These are phyloP conservation scores for Dolichallabes microphthalmus DNA, from an alignment of 2,113 vertebrate genomes.

Conservation along the genomic window DNA sequence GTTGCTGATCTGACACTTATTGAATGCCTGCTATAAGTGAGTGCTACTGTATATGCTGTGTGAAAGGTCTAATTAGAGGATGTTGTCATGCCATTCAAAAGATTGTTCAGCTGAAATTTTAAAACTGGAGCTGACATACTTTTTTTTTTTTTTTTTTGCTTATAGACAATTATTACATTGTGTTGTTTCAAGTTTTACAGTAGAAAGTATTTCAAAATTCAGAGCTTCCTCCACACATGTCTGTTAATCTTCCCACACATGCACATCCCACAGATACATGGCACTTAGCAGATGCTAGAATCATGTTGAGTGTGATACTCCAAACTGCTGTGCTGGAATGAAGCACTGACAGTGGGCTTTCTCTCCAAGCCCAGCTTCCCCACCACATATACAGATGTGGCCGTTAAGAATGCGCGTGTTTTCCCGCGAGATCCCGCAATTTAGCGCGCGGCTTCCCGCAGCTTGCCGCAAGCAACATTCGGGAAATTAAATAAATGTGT, in stretches of 20 bases:
- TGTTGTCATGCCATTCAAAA: neutral
- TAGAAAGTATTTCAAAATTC: conserved; percentile 19
- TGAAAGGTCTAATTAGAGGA: neutral
- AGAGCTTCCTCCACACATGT: neutral
- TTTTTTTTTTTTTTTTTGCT: neutral
- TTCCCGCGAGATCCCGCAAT: too few species aligned
- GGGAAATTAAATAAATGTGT: too few species aligned
- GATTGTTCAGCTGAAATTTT: neutral
- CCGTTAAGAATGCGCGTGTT: too few species aligned
- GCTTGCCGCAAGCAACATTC: too few species aligned
- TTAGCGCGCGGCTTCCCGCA: too few species aligned
- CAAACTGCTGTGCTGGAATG: conserved; percentile 25
- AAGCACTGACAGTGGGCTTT: conserved; percentile 14
- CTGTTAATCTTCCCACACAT: neutral
- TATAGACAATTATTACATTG: neutral
- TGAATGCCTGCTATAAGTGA: neutral
- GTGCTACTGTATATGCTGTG: neutral
- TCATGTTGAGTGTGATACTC: conserved; percentile 25
- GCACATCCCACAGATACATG: conserved; percentile 22
- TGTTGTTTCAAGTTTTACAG: neutral
- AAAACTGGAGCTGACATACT: neutral
- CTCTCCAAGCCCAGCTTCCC: neutral
- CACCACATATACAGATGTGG: conserved; percentile 9
- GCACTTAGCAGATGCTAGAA: conserved; percentile 26
- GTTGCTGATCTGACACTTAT: conserved; percentile 8